Evolutionary conservation across 2,113 vertebrate genomes (phyloP).

Genomic region (Cyprinodon variegatus): DNA sequence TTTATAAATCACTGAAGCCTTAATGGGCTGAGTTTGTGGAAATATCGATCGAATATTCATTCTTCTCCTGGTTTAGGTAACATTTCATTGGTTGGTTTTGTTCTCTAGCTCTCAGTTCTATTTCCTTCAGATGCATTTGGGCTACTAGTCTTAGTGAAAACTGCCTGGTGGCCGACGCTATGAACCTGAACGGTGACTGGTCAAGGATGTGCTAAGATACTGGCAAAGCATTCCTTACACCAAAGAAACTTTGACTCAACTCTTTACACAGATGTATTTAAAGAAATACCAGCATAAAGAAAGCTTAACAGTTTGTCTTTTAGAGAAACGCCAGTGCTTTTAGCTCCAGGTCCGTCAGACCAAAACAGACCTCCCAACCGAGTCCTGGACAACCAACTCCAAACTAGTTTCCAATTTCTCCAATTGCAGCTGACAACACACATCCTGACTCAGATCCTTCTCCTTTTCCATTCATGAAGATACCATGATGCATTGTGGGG

Average conservation of each 20-base stretch:
- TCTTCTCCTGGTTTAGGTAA: not conserved
- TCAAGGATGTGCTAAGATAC: too few relatives aligned
- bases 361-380: not conserved
- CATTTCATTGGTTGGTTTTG: not conserved
- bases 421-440: too few relatives aligned
- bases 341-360: not conserved
- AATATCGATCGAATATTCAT: not conserved
- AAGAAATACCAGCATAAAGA: not conserved
- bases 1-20: too few relatives aligned
- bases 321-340: not conserved
- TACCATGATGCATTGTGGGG: conserved; percentile 43
- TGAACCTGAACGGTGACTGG: too few relatives aligned
- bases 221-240: too few relatives aligned
- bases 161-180: too few relatives aligned
- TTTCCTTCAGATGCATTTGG: not conserved
- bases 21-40: too few relatives aligned
- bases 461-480: conserved; percentile 51
- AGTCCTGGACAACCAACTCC: not conserved
- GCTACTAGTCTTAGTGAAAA: too few relatives aligned
- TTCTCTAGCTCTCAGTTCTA: not conserved
- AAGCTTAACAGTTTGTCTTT: not conserved
- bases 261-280: not conserved
- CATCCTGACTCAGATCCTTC: too few relatives aligned
- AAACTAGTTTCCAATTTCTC: not conserved
- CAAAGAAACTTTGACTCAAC: too few relatives aligned